A percentile compares a stretch with the other conserved stretches of the same genome.
Evolutionary conservation across 2,797 vertebrate species (phyloP).

Genomic region (Syngnathus acus): DNA sequence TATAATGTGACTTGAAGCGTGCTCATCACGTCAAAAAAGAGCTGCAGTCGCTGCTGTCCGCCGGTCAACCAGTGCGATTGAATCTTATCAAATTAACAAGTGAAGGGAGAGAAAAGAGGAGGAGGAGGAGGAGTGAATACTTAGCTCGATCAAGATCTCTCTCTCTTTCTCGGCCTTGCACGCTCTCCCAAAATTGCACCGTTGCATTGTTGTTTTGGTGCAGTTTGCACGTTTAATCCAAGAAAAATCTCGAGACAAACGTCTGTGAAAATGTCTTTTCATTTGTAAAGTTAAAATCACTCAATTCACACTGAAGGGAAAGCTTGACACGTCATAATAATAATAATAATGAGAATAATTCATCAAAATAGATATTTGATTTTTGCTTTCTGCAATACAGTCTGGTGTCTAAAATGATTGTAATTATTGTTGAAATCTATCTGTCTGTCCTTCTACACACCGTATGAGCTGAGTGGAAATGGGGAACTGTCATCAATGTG

Average conservation of each 20-base stretch:
- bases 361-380: too few relatives aligned
- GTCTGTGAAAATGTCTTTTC: too few relatives aligned
- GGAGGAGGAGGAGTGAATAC: constrained; percentile 31
- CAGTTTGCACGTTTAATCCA: too few relatives aligned
- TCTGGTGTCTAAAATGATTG: too few relatives aligned
- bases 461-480: constrained; percentile 27
- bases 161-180: constrained; percentile 3
- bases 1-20: neutral
- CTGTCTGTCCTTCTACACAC: constrained; percentile 10
- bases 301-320: too few relatives aligned
- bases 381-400: too few relatives aligned
- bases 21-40: neutral
- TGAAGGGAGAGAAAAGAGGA: constrained; percentile 31
- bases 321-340: too few relatives aligned
- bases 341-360: too few relatives aligned
- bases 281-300: too few relatives aligned
- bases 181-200: neutral
- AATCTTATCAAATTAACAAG: constrained; percentile 1
- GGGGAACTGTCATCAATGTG: constrained; percentile 64
- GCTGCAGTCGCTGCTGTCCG: constrained; percentile 2
- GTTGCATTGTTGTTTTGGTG: too few relatives aligned
- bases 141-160: constrained; percentile 10
- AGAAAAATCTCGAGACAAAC: too few relatives aligned
- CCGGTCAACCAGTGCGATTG: neutral
- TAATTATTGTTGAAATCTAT: neutral